Conservation (phyloP, 2,113 vertebrate species). For the Catharus fuscescens region DNA sequence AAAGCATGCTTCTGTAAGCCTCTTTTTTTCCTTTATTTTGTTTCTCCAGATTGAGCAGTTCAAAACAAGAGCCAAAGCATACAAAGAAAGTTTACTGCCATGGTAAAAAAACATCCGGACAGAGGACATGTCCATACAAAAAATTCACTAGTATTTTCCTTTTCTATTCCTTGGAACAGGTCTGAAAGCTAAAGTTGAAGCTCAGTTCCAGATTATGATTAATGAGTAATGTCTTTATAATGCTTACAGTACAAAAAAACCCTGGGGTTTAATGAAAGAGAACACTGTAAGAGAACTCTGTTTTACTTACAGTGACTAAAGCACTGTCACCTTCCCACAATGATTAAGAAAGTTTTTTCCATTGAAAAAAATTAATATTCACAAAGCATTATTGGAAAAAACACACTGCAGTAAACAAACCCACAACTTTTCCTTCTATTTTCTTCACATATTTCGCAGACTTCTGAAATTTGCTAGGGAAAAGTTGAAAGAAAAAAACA, state of each 20-base stretch:
- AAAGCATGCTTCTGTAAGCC: background rate
- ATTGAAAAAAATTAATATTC: background rate
- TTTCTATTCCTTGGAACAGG: background rate
- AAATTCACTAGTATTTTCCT: background rate
- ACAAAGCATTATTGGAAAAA: background rate
- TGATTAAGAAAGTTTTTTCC: background rate
- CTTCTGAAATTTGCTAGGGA: background rate
- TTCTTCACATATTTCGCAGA: background rate
- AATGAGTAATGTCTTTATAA: background rate
- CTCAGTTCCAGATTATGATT: background rate
- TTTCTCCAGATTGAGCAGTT: background rate
- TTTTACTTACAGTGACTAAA: background rate
- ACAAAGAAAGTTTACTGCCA: background rate
- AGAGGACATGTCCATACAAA: background rate
- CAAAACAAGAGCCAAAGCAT: slow-evolving; percentile 3
- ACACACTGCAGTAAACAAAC: background rate
- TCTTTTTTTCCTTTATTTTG: background rate
- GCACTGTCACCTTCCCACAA: background rate
- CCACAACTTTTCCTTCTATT: background rate
- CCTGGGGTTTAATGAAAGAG: background rate
- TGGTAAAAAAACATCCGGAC: background rate
- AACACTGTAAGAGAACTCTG: background rate
- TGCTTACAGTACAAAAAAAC: background rate
- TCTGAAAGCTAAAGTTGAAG: background rate
- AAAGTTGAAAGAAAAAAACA: background rate